A percentile compares a stretch with the other conserved stretches of the same genome.
Evolutionary conservation across 2,797 vertebrate species (phyloP).

Genomic region (Geotrypetes seraphini): DNA sequence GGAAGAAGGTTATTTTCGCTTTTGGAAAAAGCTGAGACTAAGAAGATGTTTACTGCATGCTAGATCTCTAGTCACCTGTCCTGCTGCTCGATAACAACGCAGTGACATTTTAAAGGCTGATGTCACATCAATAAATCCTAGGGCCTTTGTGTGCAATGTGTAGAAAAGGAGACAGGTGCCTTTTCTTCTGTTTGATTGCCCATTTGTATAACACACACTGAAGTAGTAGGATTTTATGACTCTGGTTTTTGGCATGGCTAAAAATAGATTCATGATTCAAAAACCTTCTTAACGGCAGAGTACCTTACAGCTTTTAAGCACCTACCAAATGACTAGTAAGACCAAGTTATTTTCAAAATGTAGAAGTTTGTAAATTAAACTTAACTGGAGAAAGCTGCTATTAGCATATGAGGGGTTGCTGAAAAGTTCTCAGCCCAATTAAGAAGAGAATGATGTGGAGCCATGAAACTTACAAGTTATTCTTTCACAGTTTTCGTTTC

Average conservation of each 20-base stretch:
- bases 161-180: background rate
- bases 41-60: background rate
- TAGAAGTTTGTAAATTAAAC: conserved; percentile 29
- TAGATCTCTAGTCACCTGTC: background rate
- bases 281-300: too few relatives aligned
- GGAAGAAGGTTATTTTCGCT: too few relatives aligned
- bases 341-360: too few relatives aligned
- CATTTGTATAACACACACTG: background rate
- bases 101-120: background rate
- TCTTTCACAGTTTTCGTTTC: too few relatives aligned
- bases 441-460: too few relatives aligned
- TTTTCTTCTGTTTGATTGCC: background rate
- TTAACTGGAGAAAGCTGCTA: background rate
- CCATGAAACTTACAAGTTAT: too few relatives aligned
- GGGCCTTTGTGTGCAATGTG: background rate
- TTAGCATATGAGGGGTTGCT: too few relatives aligned
- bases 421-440: too few relatives aligned
- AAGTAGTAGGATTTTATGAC: background rate
- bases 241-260: conserved; percentile 1
- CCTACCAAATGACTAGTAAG: too few relatives aligned
- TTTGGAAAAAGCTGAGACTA: background rate
- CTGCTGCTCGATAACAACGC: background rate
- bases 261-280: too few relatives aligned
- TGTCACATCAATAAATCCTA: background rate
- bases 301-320: too few relatives aligned